phyloP scores from a whole-genome alignment of 2,888 invertebrate genomes.

The Helicoverpa assulta region DNA sequence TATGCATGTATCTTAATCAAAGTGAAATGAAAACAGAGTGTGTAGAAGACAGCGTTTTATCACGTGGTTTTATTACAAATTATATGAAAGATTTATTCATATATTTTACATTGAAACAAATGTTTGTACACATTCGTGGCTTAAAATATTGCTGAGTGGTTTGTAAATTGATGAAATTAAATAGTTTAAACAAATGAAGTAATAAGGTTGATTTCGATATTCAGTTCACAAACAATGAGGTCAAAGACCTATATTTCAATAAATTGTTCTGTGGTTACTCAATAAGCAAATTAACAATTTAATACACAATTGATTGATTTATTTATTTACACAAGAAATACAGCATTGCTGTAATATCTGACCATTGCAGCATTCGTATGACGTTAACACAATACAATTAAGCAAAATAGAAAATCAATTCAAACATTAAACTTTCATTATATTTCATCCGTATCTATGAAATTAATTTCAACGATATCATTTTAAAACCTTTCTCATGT shows the following conservation, averaged over 20 bases:
- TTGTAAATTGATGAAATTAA: not conserved
- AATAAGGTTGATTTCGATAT: not conserved
- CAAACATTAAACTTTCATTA: too few species aligned
- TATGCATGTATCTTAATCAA: too few species aligned
- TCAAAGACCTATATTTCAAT: not conserved
- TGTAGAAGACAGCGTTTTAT: too few species aligned
- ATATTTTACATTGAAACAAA: too few species aligned
- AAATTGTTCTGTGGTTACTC: not conserved
- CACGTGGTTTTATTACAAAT: too few species aligned
- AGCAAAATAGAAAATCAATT: not conserved
- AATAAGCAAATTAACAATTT: not conserved
- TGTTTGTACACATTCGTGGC: too few species aligned
- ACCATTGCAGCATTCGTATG: not conserved
- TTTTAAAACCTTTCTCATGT: not conserved
- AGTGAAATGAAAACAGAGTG: too few species aligned
- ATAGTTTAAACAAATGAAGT: not conserved
- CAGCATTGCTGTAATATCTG: not conserved
- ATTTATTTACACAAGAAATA: conserved; percentile 1
- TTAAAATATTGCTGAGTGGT: not conserved
- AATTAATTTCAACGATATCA: not conserved
- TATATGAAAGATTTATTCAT: too few species aligned
- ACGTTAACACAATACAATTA: not conserved
- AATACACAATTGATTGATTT: not conserved
- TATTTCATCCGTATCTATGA: not conserved
- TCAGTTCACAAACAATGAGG: conserved; percentile 4